phyloP scores from a whole-genome alignment of 1,140 invertebrate genomes.

The Pomacea maculata region DNA sequence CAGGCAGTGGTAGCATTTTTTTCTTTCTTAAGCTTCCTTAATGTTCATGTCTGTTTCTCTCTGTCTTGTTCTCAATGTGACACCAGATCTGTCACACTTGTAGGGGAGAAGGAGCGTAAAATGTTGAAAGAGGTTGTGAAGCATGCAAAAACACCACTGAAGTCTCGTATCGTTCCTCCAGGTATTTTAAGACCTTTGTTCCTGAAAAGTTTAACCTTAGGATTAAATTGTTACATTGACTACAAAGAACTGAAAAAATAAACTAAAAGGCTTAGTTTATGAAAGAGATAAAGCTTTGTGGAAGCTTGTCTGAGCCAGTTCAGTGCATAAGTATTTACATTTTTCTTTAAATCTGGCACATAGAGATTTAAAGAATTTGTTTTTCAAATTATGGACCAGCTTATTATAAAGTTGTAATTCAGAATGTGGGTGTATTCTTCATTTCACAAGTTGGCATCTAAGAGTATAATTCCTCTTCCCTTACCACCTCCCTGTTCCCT shows the following conservation, averaged over 20 bases:
- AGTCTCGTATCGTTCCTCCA: constrained; percentile 84
- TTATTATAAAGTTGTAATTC: too few species aligned
- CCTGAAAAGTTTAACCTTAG: not conserved
- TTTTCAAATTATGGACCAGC: not conserved
- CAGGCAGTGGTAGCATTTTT: not conserved
- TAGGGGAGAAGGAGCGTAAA: constrained; percentile 89
- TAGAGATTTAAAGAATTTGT: not conserved
- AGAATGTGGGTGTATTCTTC: too few species aligned
- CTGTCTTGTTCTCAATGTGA: constrained; percentile 2
- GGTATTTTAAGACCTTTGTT: constrained; percentile 64
- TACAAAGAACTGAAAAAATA: not conserved
- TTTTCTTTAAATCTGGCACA: not conserved
- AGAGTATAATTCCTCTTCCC: not conserved
- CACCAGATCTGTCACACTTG: constrained; percentile 87
- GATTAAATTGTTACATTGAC: not conserved
- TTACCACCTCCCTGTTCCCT: too few species aligned
- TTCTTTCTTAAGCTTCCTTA: not conserved
- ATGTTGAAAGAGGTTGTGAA: constrained; percentile 93
- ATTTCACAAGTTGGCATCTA: too few species aligned
- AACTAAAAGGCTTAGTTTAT: not conserved
- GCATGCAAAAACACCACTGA: constrained; percentile 82
- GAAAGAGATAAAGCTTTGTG: not conserved
- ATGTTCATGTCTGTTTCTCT: not conserved
- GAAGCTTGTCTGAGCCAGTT: not conserved
- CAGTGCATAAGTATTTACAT: not conserved